phyloP scores from a whole-genome alignment of 2,888 invertebrate species.

The Notodromas monacha region DNA sequence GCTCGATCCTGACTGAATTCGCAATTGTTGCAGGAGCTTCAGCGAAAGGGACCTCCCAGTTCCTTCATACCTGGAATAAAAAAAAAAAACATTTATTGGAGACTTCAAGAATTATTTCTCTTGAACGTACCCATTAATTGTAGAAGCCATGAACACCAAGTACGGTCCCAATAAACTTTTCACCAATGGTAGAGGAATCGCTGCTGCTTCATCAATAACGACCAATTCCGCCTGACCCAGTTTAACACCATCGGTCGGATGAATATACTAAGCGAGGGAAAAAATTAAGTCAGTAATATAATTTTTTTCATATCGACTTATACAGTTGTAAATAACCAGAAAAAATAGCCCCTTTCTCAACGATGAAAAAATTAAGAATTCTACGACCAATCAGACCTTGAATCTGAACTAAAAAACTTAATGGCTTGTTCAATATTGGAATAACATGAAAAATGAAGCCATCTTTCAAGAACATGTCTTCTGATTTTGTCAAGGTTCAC shows the following conservation, averaged over 20 bases:
- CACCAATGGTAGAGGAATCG: slow-evolving; percentile 75
- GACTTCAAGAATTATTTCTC: not conserved
- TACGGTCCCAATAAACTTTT: slow-evolving; percentile 63
- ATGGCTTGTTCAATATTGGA: no score
- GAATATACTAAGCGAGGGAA: slow-evolving; percentile 36
- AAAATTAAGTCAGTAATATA: not conserved
- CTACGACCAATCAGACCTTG: no score
- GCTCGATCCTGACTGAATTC: slow-evolving; percentile 23
- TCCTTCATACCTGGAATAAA: slow-evolving; percentile 72
- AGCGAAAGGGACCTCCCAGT: slow-evolving; percentile 81
- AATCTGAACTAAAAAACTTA: no score
- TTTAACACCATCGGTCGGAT: slow-evolving; percentile 57
- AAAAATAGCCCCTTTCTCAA: no score
- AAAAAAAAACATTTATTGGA: slow-evolving; percentile 9
- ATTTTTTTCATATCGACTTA: not conserved
- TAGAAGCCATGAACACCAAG: slow-evolving; percentile 74
- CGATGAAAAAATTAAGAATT: no score
- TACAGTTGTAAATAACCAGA: not conserved
- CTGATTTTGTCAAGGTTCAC: no score
- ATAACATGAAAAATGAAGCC: no score
- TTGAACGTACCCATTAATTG: slow-evolving; percentile 43
- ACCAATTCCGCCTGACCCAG: slow-evolving; percentile 73
- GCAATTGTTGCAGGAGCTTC: slow-evolving; percentile 63
- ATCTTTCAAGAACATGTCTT: not conserved
- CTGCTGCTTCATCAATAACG: slow-evolving; percentile 93